Conservation (phyloP, 2,113 vertebrate species). For the Motacilla alba region DNA sequence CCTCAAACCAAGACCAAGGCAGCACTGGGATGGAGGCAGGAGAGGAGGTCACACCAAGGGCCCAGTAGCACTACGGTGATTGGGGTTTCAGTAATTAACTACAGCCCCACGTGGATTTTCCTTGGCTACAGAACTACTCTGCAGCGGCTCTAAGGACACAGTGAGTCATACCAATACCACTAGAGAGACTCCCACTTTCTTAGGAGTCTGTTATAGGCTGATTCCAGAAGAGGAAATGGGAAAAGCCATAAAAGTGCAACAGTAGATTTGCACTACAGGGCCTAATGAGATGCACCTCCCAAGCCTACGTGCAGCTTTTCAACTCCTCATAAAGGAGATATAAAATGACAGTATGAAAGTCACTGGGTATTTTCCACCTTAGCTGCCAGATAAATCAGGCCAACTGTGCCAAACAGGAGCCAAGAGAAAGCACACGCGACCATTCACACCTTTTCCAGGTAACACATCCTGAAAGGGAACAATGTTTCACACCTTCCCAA, state of each 20-base stretch:
- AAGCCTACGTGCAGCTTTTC: constrained; percentile 30
- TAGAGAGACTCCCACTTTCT: background rate
- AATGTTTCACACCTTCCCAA: background rate
- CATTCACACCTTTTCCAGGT: background rate
- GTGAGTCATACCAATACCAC: background rate
- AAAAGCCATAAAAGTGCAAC: constrained; percentile 11
- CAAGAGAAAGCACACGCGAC: background rate
- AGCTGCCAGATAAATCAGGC: background rate
- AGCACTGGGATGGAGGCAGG: background rate
- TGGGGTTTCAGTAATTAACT: background rate
- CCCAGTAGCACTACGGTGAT: background rate
- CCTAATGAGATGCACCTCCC: background rate
- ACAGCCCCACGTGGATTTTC: background rate
- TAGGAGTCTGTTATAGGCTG: background rate
- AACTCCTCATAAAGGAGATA: background rate
- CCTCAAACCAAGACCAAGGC: background rate
- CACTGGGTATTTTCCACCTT: background rate
- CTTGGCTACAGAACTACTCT: background rate
- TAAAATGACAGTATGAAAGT: background rate
- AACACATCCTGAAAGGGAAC: background rate
- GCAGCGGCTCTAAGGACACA: background rate
- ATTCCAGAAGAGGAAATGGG: background rate
- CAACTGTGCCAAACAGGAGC: background rate
- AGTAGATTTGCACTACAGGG: background rate
- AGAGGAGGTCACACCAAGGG: background rate